Percentiles rank a stretch among this genome's conserved stretches.
phyloP scores from a whole-genome alignment of 2,113 vertebrate genomes.

The Siniperca chuatsi region DNA sequence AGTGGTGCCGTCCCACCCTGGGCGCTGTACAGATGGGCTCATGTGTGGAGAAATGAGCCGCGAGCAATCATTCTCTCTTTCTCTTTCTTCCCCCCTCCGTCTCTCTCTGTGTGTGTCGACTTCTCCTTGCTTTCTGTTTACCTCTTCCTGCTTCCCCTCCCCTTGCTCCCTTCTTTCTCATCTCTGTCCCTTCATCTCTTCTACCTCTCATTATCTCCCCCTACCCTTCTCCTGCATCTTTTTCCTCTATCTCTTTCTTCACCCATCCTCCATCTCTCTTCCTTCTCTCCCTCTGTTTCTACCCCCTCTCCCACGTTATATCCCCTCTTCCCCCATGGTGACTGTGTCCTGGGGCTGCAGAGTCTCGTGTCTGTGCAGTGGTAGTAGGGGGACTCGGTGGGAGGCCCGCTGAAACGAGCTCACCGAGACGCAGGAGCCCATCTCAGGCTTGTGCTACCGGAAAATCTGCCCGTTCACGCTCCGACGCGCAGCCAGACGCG shows the following conservation, averaged over 20 bases:
- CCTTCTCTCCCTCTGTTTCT: constrained; percentile 42
- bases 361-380: constrained; percentile 87
- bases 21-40: constrained; percentile 87
- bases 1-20: constrained; percentile 84
- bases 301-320: constrained; percentile 14
- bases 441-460: constrained; percentile 93
- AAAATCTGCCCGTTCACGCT: constrained; percentile 96
- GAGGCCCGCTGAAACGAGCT: constrained; percentile 87
- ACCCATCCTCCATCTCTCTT: constrained; percentile 30
- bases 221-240: constrained; percentile 53
- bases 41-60: constrained; percentile 87
- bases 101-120: constrained; percentile 54
- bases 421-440: constrained; percentile 87
- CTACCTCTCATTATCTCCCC: constrained; percentile 67
- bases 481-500: constrained; percentile 82
- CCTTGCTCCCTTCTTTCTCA: constrained; percentile 45
- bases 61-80: constrained; percentile 79
- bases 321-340: constrained; percentile 53
- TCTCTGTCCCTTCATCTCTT: constrained; percentile 68
- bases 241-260: constrained; percentile 22
- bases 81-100: constrained; percentile 39
- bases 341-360: constrained; percentile 80
- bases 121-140: constrained; percentile 75
- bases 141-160: constrained; percentile 60
- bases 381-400: constrained; percentile 84